A percentile compares a stretch with the other conserved stretches of the same genome.
These are phyloP conservation scores for Melikaiella ostensackeni DNA, from an alignment of 2,888 invertebrate genomes.

Conservation along the genomic window DNA sequence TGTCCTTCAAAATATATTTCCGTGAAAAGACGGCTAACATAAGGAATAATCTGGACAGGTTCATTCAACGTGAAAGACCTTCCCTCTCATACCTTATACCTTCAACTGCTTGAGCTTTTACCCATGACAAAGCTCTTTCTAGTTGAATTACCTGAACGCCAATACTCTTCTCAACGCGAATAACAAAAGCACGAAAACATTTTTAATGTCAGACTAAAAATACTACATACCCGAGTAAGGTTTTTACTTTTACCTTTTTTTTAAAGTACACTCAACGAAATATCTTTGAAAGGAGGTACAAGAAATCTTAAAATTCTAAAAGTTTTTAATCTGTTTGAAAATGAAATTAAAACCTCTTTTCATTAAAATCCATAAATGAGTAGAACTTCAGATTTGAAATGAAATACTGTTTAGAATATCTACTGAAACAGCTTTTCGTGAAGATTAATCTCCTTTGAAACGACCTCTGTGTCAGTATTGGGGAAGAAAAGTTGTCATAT, in stretches of 20 bases:
- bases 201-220: conserved; percentile 4
- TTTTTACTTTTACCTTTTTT: not conserved
- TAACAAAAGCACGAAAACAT: conserved; percentile 16
- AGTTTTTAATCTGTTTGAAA: not conserved
- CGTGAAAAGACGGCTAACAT: not conserved
- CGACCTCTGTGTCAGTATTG: not conserved
- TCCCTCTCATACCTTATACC: not conserved
- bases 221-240: not conserved
- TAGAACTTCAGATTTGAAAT: not conserved
- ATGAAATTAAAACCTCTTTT: not conserved
- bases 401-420: not conserved
- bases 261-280: too few species aligned
- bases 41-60: not conserved
- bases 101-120: conserved; percentile 9
- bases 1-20: not conserved
- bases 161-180: conserved; percentile 13
- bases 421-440: conserved; percentile 15
- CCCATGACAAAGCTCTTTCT: conserved; percentile 34
- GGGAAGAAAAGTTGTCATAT: not conserved
- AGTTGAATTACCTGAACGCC: conserved; percentile 6
- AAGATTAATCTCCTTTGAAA: conserved; percentile 2
- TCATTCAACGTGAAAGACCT: not conserved
- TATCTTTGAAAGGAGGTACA: not conserved
- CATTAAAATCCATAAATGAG: not conserved
- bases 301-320: not conserved